Conservation (phyloP, 2,113 vertebrate genomes). For the Zingel zingel region DNA sequence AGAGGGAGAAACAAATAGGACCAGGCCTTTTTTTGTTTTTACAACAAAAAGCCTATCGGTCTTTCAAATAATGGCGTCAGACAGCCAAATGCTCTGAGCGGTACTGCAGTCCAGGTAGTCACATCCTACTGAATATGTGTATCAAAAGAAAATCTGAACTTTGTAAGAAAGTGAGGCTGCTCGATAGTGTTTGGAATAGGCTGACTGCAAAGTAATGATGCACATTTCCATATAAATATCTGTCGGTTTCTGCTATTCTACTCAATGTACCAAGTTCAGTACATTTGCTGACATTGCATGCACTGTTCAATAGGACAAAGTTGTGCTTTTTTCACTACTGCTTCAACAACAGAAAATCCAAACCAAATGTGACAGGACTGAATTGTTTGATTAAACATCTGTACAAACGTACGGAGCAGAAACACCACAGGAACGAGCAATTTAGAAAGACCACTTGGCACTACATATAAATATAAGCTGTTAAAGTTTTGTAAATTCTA, state of each 20-base stretch:
- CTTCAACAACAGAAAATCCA: neutral
- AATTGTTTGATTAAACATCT: neutral
- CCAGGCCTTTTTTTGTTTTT: constrained; percentile 17
- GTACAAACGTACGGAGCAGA: neutral
- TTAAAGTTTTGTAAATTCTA: neutral
- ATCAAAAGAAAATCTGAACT: neutral
- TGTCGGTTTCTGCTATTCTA: neutral
- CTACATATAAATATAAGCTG: neutral
- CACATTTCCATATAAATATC: constrained; percentile 24
- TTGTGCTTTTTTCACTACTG: neutral
- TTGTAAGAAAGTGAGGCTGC: neutral
- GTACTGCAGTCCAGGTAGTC: neutral
- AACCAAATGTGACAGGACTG: neutral
- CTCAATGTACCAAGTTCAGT: neutral
- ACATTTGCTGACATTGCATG: neutral
- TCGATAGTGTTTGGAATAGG: neutral
- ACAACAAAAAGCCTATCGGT: constrained; percentile 1
- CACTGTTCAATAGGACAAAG: neutral
- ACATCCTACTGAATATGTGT: neutral
- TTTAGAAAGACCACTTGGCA: neutral
- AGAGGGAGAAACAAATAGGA: constrained; percentile 20
- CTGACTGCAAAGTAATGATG: neutral
- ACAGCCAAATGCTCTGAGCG: neutral
- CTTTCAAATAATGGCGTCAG: constrained; percentile 7
- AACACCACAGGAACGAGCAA: neutral